A percentile compares a stretch with the other conserved stretches of the same genome.
Evolutionary conservation across 2,113 vertebrate genomes (phyloP).

Genomic region (Podiceps cristatus): DNA sequence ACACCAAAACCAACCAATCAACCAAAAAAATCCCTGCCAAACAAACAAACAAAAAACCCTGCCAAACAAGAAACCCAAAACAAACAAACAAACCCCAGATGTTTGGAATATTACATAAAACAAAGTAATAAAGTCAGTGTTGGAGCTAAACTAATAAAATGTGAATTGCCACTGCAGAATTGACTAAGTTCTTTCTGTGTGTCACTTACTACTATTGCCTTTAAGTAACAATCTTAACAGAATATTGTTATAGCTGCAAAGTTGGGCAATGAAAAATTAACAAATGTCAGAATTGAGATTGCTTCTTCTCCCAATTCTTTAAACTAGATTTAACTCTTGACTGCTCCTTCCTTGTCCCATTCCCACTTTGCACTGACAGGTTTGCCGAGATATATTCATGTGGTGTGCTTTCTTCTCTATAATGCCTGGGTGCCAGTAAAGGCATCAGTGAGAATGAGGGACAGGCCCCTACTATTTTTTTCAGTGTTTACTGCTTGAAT

Average conservation of each 20-base stretch:
- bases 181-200: background rate
- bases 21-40: too few relatives aligned
- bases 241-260: background rate
- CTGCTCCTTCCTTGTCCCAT: background rate
- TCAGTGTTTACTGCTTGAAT: background rate
- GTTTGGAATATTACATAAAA: too few relatives aligned
- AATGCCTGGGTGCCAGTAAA: background rate
- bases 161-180: background rate
- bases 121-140: background rate
- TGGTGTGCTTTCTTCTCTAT: background rate
- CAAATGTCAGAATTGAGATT: background rate
- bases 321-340: background rate
- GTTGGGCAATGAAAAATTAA: background rate
- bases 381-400: background rate
- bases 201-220: background rate
- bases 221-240: background rate
- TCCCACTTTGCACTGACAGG: background rate
- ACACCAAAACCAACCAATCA: too few relatives aligned
- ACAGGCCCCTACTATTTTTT: background rate
- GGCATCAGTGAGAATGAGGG: background rate
- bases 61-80: too few relatives aligned
- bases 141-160: background rate
- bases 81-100: too few relatives aligned
- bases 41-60: too few relatives aligned
- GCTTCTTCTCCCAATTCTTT: background rate